These are phyloP conservation scores for Rhagophthalmus giganteus DNA, from an alignment of 2,888 invertebrate genomes.

Conservation along the genomic window DNA sequence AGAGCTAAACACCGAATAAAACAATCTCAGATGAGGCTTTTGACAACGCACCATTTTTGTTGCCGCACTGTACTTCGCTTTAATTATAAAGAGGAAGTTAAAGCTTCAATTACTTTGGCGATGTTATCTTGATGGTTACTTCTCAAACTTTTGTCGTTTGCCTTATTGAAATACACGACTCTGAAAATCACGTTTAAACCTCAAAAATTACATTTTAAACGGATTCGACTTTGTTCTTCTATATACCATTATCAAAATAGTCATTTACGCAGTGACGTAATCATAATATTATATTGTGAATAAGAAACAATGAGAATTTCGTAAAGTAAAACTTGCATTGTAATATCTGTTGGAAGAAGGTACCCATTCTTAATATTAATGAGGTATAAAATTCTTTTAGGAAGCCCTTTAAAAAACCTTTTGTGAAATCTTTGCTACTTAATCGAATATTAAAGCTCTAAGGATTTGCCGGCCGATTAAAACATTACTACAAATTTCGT, in stretches of 20 bases:
- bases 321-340: background rate
- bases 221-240: conserved; percentile 1
- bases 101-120: conserved; percentile 29
- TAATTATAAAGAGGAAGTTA: conserved; percentile 28
- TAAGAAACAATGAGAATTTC: background rate
- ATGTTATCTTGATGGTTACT: conserved; percentile 31
- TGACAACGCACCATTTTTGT: conserved; percentile 19
- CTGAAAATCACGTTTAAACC: conserved; percentile 14
- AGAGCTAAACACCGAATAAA: conserved; percentile 17
- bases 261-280: background rate
- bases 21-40: conserved; percentile 11
- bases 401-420: no score
- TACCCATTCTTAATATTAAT: background rate
- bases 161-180: conserved; percentile 28
- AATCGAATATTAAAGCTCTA: no score
- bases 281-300: background rate
- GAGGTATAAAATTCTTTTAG: background rate
- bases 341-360: background rate
- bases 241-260: background rate
- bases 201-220: conserved; percentile 17
- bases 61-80: conserved; percentile 17
- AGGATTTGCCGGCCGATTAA: no score
- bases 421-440: no score
- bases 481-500: no score
- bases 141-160: conserved; percentile 30